Base-by-base conservation (phyloP, 2,888 invertebrate genomes). In the Drosophila longiperda region DNA sequence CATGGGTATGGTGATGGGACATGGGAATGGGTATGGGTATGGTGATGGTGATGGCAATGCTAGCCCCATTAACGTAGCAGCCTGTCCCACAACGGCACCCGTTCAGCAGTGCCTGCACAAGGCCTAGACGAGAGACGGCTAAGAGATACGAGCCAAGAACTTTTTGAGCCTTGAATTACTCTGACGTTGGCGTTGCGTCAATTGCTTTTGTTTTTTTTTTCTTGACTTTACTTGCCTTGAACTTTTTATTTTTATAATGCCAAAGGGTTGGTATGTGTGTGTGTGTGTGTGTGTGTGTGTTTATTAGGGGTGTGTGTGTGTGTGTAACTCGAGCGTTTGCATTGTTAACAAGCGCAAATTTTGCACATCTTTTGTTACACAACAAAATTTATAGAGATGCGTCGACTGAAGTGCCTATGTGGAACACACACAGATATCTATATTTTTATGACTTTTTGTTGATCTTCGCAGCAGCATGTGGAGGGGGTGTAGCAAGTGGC, bases 361-460 rank as follows among this genome's bases (percentile, higher is more conserved):
- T 65, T 78, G 75, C 82, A 63, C 86, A 80, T 86, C 82, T 83
- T 80, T 83, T 84, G 86, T 83, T 82, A 74, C 49, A 78, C 83
- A 69, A 79, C 67, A 74, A 66, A 84, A 83, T 85, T 80, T 84
- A 81, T 82, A 80, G 78, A 80, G 81, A 75, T 66, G 55, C 63
- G 64, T 64, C 77, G 78, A 66, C 66, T 68, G 50, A 66, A 66
- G 67, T 71, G 48, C 69, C 65, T 73, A 53, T 57, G 61, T 68
- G 60, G 36, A 29, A 57, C 52, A 49, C 26, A 54, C 55, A 45
- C 5, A 65, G 49, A 75, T 85, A 85, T 86, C 80, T 83, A 80
- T 86, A 82, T 86, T 84, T 85, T 80, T 86, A 85, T 80, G 86
- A 86, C 80, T 85, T 84, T 72, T 73, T 85, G 84, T 85, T 85